Base-by-base conservation (phyloP, 2,888 invertebrate genomes). In the Reticulitermes lucifugus region DNA sequence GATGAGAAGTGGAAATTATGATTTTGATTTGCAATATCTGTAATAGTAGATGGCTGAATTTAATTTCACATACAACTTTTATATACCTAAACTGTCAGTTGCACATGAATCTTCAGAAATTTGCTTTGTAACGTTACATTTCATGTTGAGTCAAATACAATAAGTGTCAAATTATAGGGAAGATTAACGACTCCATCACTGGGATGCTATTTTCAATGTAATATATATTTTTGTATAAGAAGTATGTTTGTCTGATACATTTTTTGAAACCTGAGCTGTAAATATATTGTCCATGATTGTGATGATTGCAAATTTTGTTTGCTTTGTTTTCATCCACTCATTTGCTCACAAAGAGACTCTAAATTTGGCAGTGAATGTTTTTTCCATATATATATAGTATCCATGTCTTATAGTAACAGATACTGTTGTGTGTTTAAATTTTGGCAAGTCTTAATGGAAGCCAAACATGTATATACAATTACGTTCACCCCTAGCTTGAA, bases 201-300 rank as follows among this genome's bases (percentile, higher is more conserved):
- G 51, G 25, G 55, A 51, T 51, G 79, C 79, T 79, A 21, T 79
- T 79, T 79, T 79, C 79, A 79, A 25, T 79, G 79, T 55, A 79
- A 79, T 25, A 79, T 79, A 79, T 79, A 79, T 79, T 79, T 79
- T 79, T 79, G 79, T 79, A 79, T 79, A 79, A 79, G 51, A 55
- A 79, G 79, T 79, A 79, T 51, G 51, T 79, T 79, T 79, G 41
- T 55, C 51, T 79, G 79, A 25, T 79, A 55, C 46, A 51, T 46
- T 46, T 79, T 77, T 79, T 55, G 25, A 79, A 46, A 25, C 55
- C 79, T 79, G 79, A 79, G 79, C 79, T 79, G 46, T 79, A 79
- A 79, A 46, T 79, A 55, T 29, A 77, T 79, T 51, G 51, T 79
- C 79, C 79, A 79, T 6, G 3, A 65, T 65, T 25, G 65, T 65